Evolutionary conservation across 2,888 invertebrate species (phyloP), one percentile per base, ranked within the genome.

Genomic region (Euspilapteryx auroguttella): DNA sequence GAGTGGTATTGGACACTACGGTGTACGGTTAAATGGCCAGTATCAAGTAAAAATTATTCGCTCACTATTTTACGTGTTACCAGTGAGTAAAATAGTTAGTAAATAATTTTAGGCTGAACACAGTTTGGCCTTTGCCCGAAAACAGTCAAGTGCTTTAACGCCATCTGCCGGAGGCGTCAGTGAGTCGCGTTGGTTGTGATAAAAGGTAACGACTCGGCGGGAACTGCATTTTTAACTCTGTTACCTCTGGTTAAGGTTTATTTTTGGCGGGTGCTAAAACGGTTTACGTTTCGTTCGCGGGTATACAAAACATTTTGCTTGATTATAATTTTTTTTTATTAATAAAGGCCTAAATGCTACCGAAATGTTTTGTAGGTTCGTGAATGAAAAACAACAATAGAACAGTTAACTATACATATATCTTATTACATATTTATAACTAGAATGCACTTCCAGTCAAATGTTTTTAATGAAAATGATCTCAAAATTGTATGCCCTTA

Each of bases 401-500:
- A n/a, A n/a, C n/a, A n/a, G n/a, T n/a, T n/a, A n/a, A n/a, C n/a
- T n/a, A n/a, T n/a, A n/a, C n/a, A n/a, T n/a, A n/a, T n/a, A n/a
- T n/a, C n/a, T n/a, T n/a, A n/a, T n/a, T n/a, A n/a, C n/a, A n/a
- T n/a, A n/a, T n/a, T n/a, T n/a, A n/a, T n/a, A n/a, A n/a, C n/a
- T n/a, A n/a, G n/a, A n/a, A n/a, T n/a, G n/a, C n/a, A n/a, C n/a
- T n/a, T n/a, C n/a, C n/a, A n/a, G n/a, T n/a, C n/a, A n/a, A n/a
- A n/a, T n/a, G n/a, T n/a, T n/a, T n/a, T n/a, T n/a, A n/a, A n/a
- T 53, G 46, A 52, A 48, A 54, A 49, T 68, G 71, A 71, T 71
- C 71, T 73, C 71, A 71, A 64, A 63, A 63, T 59, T 59, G 53
- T 56, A 54, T 62, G 55, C 55, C n/a, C n/a, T n/a, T n/a, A n/a